Evolutionary conservation across 2,888 invertebrate genomes (phyloP).

Genomic region (Cataglyphis livida): DNA sequence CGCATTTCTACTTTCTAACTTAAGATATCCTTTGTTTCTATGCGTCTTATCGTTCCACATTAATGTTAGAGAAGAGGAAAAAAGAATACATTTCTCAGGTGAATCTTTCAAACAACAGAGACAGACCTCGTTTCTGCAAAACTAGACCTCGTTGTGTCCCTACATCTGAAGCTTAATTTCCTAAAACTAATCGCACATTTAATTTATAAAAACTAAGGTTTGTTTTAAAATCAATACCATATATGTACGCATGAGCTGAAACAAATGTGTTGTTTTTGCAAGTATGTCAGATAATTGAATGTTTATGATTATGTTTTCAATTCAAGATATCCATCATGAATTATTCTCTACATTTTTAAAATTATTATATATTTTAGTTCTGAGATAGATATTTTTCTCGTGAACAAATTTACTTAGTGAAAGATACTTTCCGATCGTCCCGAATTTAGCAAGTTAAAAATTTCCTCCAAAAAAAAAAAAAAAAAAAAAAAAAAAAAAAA

Average conservation of each 20-base stretch:
- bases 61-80: conserved; percentile 32
- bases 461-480: no score
- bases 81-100: conserved; percentile 25
- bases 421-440: not conserved
- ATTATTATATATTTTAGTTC: not conserved
- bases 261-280: not conserved
- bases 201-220: not conserved
- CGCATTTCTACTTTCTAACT: conserved; percentile 47
- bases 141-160: not conserved
- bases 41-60: conserved; percentile 12
- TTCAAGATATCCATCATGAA: not conserved
- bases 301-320: not conserved
- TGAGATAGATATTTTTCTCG: not conserved
- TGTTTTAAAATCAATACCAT: not conserved
- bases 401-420: not conserved
- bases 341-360: not conserved
- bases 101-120: not conserved
- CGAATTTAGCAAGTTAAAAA: not conserved
- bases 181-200: not conserved
- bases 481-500: not conserved
- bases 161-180: not conserved
- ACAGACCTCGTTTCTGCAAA: conserved; percentile 6
- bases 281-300: not conserved
- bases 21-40: conserved; percentile 32
- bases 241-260: not conserved